Conservation (phyloP, 37 sponge, comb jelly and placozoan genomes). For the Ianthella basta region DNA sequence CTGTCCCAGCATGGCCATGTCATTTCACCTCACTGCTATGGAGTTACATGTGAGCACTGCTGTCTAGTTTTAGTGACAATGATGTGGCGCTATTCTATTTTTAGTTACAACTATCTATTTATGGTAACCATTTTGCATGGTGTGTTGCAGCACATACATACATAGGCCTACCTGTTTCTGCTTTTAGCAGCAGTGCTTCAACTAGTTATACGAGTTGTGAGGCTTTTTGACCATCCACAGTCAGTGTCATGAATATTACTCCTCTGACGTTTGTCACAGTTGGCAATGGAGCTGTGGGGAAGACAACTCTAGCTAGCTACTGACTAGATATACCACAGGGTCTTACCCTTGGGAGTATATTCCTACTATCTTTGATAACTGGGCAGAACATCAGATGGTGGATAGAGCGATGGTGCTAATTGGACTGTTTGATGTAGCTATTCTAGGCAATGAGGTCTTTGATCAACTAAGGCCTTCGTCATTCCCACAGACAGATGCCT, state of each 20-base stretch:
- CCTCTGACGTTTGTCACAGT: conserved; percentile 94
- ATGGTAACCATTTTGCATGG: too few relatives aligned
- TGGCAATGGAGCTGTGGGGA: conserved; percentile 96
- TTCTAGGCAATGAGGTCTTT: conserved; percentile 89
- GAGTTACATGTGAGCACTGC: too few relatives aligned
- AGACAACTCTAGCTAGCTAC: conserved; percentile 91
- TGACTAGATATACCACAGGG: conserved; percentile 92
- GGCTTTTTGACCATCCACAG: too few relatives aligned
- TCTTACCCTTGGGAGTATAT: conserved; percentile 92
- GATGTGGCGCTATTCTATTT: too few relatives aligned
- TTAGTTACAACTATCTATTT: too few relatives aligned
- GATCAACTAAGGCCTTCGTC: conserved; percentile 90
- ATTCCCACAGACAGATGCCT: conserved; percentile 95
- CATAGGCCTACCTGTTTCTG: too few relatives aligned
- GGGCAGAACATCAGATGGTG: conserved; percentile 88
- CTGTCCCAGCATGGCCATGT: too few relatives aligned
- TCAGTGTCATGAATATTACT: conserved; percentile 54
- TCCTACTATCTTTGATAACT: conserved; percentile 95
- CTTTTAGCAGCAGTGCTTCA: too few relatives aligned
- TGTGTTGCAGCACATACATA: too few relatives aligned
- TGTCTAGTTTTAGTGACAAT: too few relatives aligned
- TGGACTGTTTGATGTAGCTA: conserved; percentile 93
- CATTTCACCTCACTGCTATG: too few relatives aligned
- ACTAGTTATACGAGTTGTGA: too few relatives aligned
- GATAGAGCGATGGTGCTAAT: conserved; percentile 83